Conservation (phyloP, 2,797 vertebrate genomes). For the Buceros bicornis region DNA sequence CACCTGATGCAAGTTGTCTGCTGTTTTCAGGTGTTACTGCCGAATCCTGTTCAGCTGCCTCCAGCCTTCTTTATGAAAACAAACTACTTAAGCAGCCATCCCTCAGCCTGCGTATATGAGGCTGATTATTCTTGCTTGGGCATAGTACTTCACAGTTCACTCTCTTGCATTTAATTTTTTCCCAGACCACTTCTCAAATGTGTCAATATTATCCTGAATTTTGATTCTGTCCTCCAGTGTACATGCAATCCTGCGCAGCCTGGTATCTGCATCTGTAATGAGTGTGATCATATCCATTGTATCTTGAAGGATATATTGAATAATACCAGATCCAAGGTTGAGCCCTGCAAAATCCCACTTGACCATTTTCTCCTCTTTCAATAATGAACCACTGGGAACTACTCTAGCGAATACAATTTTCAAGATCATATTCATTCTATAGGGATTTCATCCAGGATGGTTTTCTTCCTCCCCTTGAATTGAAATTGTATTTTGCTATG, state of each 20-base stretch:
- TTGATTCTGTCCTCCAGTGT: not conserved
- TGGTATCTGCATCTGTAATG: not conserved
- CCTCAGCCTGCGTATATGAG: not conserved
- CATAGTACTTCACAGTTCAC: not conserved
- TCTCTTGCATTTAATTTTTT: conserved; percentile 2
- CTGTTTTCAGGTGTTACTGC: not conserved
- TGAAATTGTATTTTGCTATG: not conserved
- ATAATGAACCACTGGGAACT: not conserved
- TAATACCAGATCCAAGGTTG: not conserved
- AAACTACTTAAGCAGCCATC: not conserved
- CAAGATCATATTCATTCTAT: not conserved
- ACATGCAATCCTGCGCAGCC: accelerated
- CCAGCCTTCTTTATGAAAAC: not conserved
- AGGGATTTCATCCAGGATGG: not conserved
- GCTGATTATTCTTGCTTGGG: not conserved
- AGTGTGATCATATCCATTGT: not conserved
- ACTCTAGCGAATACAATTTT: not conserved
- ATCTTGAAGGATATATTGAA: not conserved
- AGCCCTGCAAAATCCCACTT: not conserved
- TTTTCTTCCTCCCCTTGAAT: not conserved
- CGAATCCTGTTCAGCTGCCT: not conserved
- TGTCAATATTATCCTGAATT: not conserved
- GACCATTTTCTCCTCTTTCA: not conserved
- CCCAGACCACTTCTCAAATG: not conserved
- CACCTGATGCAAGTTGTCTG: not conserved